Conservation (phyloP, 2,888 invertebrate species). For the Chesias legatella region DNA sequence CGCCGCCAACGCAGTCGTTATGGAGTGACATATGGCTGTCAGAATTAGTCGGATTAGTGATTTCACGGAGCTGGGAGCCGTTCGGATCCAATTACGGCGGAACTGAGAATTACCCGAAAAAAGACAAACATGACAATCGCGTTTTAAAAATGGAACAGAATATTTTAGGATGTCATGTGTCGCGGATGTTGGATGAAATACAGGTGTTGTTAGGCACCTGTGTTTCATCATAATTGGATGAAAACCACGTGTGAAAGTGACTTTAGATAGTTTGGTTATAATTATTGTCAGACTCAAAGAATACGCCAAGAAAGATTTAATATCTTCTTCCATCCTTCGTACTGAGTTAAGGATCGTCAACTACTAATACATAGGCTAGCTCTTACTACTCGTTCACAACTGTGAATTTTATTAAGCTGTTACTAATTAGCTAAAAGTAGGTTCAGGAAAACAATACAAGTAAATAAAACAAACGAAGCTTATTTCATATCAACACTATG, state of each 20-base stretch:
- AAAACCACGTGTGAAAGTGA: constrained; percentile 5
- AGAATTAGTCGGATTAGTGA: constrained; percentile 80
- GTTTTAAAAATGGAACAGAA: constrained; percentile 58
- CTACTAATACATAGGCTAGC: no score
- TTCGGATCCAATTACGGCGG: constrained; percentile 74
- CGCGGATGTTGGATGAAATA: constrained; percentile 41
- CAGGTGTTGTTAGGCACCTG: no score
- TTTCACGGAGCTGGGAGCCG: constrained; percentile 69
- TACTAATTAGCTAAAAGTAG: no score
- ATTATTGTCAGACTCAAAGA: neutral
- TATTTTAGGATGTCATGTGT: constrained; percentile 45
- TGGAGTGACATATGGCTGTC: constrained; percentile 77
- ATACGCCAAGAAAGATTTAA: no score
- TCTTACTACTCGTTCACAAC: no score
- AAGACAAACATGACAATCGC: constrained; percentile 64
- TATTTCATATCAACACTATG: no score
- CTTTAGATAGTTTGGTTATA: neutral
- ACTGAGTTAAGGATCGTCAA: no score
- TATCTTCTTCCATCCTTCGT: no score
- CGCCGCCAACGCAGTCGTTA: constrained; percentile 59
- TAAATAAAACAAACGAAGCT: no score
- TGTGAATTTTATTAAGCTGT: no score
- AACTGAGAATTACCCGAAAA: constrained; percentile 60
- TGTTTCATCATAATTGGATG: constrained; percentile 12
- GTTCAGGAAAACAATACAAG: no score